Conservation (phyloP, 2,797 vertebrate species). For the Acridotheres tristis region DNA sequence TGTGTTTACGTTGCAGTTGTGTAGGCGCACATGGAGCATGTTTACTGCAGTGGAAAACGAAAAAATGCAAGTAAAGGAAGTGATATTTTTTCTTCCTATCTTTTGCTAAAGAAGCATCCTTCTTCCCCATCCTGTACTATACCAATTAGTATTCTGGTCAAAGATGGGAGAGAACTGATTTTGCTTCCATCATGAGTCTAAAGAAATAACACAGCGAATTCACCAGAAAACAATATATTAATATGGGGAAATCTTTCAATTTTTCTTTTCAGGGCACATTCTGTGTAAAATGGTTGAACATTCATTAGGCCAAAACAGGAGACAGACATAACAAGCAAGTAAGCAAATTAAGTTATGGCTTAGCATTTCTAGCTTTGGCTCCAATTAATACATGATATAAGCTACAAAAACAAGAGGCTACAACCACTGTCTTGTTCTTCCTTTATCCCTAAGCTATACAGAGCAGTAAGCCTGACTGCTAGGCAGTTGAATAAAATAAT, state of each 20-base stretch:
- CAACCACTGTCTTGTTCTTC: neutral
- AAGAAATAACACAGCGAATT: neutral
- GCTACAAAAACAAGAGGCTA: neutral
- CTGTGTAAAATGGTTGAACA: neutral
- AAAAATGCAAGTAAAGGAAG: neutral
- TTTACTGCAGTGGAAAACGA: neutral
- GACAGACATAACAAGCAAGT: neutral
- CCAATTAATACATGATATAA: neutral
- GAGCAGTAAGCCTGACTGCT: neutral
- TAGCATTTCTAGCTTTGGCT: neutral
- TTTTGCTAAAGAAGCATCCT: neutral
- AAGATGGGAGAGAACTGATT: neutral
- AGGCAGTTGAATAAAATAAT: neutral
- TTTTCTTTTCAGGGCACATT: neutral
- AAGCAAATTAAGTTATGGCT: neutral
- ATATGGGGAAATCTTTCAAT: neutral
- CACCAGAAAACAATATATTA: neutral
- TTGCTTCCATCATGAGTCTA: neutral
- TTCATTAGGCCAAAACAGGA: neutral
- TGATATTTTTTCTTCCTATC: neutral
- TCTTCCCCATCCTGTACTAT: neutral
- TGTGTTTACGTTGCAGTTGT: fast-evolving
- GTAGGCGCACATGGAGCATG: neutral
- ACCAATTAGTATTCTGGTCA: fast-evolving
- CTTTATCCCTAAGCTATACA: neutral